Percentiles rank a stretch among this genome's conserved stretches.
Conservation (phyloP, 2,797 vertebrate genomes). For the Sternarchorhynchus goeldii region DNA sequence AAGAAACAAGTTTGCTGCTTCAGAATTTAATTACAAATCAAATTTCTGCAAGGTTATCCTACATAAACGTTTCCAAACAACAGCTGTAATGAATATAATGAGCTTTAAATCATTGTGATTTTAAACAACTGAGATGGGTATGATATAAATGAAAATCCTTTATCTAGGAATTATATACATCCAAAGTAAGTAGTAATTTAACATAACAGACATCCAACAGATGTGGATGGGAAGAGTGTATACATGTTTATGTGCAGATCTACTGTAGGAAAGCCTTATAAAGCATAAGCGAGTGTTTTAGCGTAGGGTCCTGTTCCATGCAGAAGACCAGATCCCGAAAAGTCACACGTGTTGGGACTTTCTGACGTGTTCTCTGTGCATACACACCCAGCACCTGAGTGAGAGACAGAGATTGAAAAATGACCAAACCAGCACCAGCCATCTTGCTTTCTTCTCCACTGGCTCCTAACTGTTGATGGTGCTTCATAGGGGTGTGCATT, state of each 20-base stretch:
- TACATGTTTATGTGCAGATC: background rate
- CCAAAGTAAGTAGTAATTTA: no score
- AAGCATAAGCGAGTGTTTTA: conserved; percentile 81
- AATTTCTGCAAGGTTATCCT: no score
- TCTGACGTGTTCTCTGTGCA: conserved; percentile 65
- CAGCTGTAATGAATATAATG: no score
- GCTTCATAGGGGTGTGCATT: conserved; percentile 45
- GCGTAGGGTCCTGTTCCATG: conserved; percentile 88
- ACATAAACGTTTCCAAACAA: background rate
- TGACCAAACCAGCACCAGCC: background rate
- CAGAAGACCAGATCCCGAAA: conserved; percentile 91
- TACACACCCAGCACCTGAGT: conserved; percentile 43
- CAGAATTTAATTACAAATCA: background rate
- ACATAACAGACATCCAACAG: background rate
- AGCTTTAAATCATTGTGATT: no score
- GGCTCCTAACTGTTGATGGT: conserved; percentile 11
- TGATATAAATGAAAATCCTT: no score
- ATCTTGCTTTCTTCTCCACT: conserved; percentile 1
- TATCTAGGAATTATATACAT: no score
- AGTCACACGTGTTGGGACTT: conserved; percentile 78
- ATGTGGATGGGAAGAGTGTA: background rate
- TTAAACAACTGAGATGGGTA: no score
- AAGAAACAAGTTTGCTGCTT: background rate
- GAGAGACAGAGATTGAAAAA: conserved; percentile 3
- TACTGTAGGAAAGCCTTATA: conserved; percentile 86